Evolutionary conservation across 1,140 invertebrate species (phyloP), one percentile per base, ranked within the genome.

Genomic region (Paralvinella palmiformis): DNA sequence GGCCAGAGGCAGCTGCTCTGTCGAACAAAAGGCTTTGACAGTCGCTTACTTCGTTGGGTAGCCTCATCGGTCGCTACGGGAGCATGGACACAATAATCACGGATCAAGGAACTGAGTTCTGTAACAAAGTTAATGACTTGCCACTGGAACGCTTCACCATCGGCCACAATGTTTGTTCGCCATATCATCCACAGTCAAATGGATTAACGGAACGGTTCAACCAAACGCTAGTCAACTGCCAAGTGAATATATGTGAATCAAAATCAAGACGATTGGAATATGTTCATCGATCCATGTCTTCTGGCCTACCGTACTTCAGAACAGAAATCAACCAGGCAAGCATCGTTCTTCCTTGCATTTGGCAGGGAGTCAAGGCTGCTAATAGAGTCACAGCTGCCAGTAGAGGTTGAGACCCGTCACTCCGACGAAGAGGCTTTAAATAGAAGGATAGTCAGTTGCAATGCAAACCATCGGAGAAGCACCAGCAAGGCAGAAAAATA

Each of bases 261-360:
- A n/a, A n/a, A n/a, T n/a, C 3, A 24, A 56, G 22, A 4, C 53
- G 31, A 56, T 33, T 56, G 53, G 53, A 17, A 56, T 56, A 29
- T 24, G 17, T 56, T 56, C 1, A 1, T 56, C 1, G 53, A 1
- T 17, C 53, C 10, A 56, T 17, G 22, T 6, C 53, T 56, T n/a
- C 31, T 56, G n/a, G 53, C 53, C 5, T 56, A 56, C 31, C 22
- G 53, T n/a, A 56, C 53, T n/a, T 24, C 5, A n/a, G 31, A 24
- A 29, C 24, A 56, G 20, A 56, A 56, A 29, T 29, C 53, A 29
- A 56, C 53, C 5, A 56, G 31, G 31, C 22, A 56, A 31, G n/a
- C 22, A n/a, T 0, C 53, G n/a, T 56, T 24, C 53, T 56, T 56
- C 31, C 53, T 56, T 27, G 24, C 53, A 27, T 56, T 56, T 56